Base-by-base conservation (phyloP, 2,797 vertebrate species). In the Characodon lateralis region DNA sequence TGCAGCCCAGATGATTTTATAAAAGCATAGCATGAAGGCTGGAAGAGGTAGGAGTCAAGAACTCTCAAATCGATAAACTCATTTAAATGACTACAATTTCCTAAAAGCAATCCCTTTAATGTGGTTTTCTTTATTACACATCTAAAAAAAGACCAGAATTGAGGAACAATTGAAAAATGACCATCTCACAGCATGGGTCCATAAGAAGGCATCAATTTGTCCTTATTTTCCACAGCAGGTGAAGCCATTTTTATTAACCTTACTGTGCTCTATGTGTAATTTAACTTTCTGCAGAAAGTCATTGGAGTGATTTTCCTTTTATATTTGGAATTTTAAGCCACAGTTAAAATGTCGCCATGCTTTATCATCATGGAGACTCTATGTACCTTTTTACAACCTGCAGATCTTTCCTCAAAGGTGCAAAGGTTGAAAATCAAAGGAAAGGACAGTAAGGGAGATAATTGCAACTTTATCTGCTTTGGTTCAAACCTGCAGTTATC, bases 381-480 rank as follows among this genome's bases (percentile, higher is more conserved):
- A 70, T 77, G 39, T 6, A 48, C 71, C 31, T 51, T 22, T 68
- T 50, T 58, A 71, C 46, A 78, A 50, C 55, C 51, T 24, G 14
- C 18, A 65, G 28, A 39, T 53, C 8, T 70, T 39, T 4, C 5
- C 16, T 20, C 4, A 72, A 72, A 70, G 8, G 79, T 85, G 71
- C 83, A 86, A 91, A 86, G 88, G 85, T 84, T 78, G 65, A 80
- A 83, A 68, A 72, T 55, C 51, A 48, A 71, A 70, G 77, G 41
- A 56, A 68, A 76, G 22, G 2, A 55, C 83, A 73, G 82, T 84
- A 86, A 89, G 6, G 39, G 8, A 4, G 16, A 71, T 13, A 56
- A 61, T 18, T 2, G 0, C 28, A 20, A 78, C 69, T 80, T 83
- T 55, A 28, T 63, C 18, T 39, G 31, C 6, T 41, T 75, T 6